Percentiles rank a stretch among this genome's conserved stretches.
phyloP scores from a whole-genome alignment of 1,140 invertebrate species.

The Drosophila sp. region DNA sequence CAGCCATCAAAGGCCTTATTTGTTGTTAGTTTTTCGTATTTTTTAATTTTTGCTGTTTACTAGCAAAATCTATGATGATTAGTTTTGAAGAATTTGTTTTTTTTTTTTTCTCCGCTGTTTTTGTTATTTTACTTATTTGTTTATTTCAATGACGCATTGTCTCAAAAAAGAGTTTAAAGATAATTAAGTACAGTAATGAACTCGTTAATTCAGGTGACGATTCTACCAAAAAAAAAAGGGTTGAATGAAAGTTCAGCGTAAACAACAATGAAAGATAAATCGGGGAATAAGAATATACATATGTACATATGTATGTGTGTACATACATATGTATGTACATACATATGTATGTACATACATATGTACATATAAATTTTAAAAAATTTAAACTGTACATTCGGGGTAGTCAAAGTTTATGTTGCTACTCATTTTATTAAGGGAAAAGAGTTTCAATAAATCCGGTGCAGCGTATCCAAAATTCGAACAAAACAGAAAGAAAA shows the following conservation, averaged over 20 bases:
- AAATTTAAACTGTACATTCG: too few species aligned
- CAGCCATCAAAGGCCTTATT: slow-evolving; percentile 47
- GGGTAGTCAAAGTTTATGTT: too few species aligned
- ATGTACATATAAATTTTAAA: too few species aligned
- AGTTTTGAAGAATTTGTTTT: slow-evolving; percentile 17
- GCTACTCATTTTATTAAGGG: too few species aligned
- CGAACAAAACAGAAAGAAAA: too few species aligned
- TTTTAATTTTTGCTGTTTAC: slow-evolving; percentile 33
- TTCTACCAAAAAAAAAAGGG: background rate
- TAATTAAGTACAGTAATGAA: slow-evolving; percentile 5
- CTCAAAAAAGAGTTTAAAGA: background rate
- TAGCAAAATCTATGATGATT: slow-evolving; percentile 45
- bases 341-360: background rate
- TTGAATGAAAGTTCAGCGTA: slow-evolving; percentile 12
- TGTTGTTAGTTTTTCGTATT: slow-evolving; percentile 40
- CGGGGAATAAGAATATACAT: background rate
- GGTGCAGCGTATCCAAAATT: too few species aligned
- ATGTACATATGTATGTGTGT: background rate
- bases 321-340: background rate
- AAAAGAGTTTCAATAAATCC: too few species aligned
- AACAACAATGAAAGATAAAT: slow-evolving; percentile 1
- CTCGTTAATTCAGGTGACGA: background rate
- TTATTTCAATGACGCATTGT: slow-evolving; percentile 19
- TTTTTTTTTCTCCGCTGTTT: background rate
- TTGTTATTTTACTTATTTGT: slow-evolving; percentile 1